Base-by-base conservation (phyloP, 35 echinoderm and acorn worm genomes). In the Strongylocentrotus purpuratus region DNA sequence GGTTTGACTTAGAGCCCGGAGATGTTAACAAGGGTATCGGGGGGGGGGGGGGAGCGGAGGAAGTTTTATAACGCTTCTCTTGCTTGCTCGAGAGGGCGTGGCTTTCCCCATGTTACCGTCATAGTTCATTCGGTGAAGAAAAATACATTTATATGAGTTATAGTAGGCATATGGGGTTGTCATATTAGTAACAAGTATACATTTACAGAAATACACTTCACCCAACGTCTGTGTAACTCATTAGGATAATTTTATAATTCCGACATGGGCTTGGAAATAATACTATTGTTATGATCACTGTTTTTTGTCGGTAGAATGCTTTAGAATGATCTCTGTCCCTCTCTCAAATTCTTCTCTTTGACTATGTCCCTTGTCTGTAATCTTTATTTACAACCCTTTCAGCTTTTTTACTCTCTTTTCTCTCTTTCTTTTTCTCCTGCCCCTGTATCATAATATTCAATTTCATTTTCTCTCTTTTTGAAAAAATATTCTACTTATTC, bases 221-320 rank as follows among this genome's bases (percentile, higher is more conserved):
- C 91, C 46, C 13, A 33, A 13, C 89, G 89, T 45, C 91, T n/a
- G 28, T 78, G 25, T 46, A 93, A 93, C 46, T 55, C 46, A 93
- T 93, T 93, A 55, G 48, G 91, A 93, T 93, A 55, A 31, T 93
- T 93, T 93, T 46, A 93, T 45, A 93, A 89, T 46, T 48, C 25
- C 11, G 20, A 78, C 65, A 78, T 10, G 50, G 15, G 11, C 15
- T 55, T 10, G 50, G 50, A 55, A 55, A 55, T 55, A 55, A 14
- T 55, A 55, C 15, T 9, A 14, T 55, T 55, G 10, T 55, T 14
- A 15, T 14, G 10, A 15, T 55, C 50, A 55, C 50, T 55, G 50
- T 2, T 55, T 55, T 15, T 55, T 55, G 50, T 55, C 50, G 50
- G 50, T 11, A 15, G 1, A 55, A 55, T 15, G 50, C 11, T 55